Base-by-base conservation (phyloP, 2,113 vertebrate genomes). In the Dipodomys merriami region DNA sequence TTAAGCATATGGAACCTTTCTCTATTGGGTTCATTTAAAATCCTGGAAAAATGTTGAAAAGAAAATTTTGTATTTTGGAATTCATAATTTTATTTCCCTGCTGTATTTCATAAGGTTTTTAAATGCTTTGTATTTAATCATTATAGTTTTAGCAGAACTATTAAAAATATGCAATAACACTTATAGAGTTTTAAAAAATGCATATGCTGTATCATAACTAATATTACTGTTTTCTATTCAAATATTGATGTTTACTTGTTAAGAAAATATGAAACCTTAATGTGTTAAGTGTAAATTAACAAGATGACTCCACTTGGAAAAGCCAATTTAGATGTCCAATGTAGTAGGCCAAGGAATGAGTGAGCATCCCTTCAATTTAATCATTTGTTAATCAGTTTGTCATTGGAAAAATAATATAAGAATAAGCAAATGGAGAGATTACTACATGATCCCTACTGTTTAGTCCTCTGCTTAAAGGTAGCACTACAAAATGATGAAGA, bases 211-310 rank as follows among this genome's bases (percentile, higher is more conserved):
- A 72, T 83, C 39, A 83, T 44, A 95, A 81, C 90, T 82, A 95
- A 68, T 46, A 77, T 79, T 86, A 76, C 2, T 71, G 12, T 74
- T 79, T 93, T 93, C 81, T n/a, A 79, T 88, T 94, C 27, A 94
- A 65, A 89, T 87, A 81, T 80, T 94, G 96, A 96, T 96, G 74
- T 88, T 95, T 92, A 46, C 25, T 46, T 93, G 30, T 86, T 80
- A 39, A 73, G 81, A 95, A 60, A 89, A n/a, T 20, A 78, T 93
- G 65, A 94, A 83, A 67, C 8, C 46, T 69, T 90, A 33, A 83
- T 91, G 73, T 83, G 44, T 81, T 74, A 89, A 81, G 0, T 90
- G 67, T 78, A 94, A 92, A 29, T 95, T 96, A 49, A 57, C 12
- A 29, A 79, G 77, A n/a, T 19, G 25, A 67, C 20, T 84, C n/a